These are phyloP conservation scores for Dipus sagitta DNA, from an alignment of 2,797 vertebrate species.

Conservation along the genomic window DNA sequence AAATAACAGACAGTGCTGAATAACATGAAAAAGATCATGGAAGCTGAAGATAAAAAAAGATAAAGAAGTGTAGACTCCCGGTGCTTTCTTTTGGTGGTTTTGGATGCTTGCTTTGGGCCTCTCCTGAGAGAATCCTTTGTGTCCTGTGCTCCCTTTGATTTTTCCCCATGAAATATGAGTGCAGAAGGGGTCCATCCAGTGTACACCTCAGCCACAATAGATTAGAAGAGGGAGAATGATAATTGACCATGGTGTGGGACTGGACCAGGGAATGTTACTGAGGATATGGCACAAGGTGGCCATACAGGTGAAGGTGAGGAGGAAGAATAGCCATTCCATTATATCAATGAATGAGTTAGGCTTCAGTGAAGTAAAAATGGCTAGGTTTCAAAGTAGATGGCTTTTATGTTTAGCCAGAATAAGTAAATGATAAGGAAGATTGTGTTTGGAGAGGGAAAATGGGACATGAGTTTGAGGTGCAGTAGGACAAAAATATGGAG, in stretches of 20 bases:
- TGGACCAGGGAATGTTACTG: not conserved
- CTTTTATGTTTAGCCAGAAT: conserved; percentile 29
- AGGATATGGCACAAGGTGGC: too few relatives aligned
- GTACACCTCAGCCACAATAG: not conserved
- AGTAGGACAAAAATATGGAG: not conserved
- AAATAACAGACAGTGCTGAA: conserved; percentile 1
- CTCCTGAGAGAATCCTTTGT: not conserved
- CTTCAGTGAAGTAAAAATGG: conserved; percentile 1
- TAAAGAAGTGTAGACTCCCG: not conserved
- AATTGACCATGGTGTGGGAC: not conserved
- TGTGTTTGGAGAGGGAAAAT: not conserved
- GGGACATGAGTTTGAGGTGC: not conserved
- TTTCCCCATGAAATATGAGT: not conserved
- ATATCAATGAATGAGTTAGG: not conserved
- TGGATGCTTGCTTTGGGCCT: not conserved
- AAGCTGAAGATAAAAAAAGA: conserved; percentile 12
- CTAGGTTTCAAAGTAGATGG: conserved; percentile 6
- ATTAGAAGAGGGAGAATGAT: not conserved
- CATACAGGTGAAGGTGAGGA: not conserved
- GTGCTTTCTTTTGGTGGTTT: not conserved
- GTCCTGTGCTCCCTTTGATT: not conserved
- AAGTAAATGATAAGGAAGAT: not conserved
- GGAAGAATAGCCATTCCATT: not conserved
- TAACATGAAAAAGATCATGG: conserved; percentile 47
- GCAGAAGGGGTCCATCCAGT: not conserved